These are phyloP conservation scores for Zosterops borbonicus DNA, from an alignment of 2,113 vertebrate species.

Conservation along the genomic window DNA sequence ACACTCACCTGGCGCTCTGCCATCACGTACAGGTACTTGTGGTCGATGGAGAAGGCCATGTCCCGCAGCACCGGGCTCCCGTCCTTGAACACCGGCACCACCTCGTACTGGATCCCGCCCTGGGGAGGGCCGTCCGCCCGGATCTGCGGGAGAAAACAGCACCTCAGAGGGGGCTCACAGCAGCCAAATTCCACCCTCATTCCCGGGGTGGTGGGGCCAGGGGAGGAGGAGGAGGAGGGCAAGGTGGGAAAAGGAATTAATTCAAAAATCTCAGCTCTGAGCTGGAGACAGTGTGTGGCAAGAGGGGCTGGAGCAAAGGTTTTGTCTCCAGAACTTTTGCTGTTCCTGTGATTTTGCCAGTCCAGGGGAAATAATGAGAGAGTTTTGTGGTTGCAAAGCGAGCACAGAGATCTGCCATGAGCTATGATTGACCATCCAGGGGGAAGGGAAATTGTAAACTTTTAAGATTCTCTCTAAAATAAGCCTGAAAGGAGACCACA, in stretches of 20 bases:
- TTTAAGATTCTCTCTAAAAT: neutral
- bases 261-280: neutral
- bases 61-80: constrained; percentile 90
- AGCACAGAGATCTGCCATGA: neutral
- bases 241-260: neutral
- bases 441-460: neutral
- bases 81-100: constrained; percentile 87
- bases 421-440: neutral
- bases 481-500: neutral
- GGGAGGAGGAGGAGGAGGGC: neutral
- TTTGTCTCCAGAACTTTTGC: neutral
- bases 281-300: neutral
- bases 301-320: neutral
- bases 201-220: neutral
- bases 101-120: constrained; percentile 93
- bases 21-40: constrained; percentile 92
- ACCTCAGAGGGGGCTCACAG: neutral
- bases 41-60: constrained; percentile 93
- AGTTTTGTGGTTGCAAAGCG: neutral
- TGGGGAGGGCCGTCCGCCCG: constrained; percentile 92
- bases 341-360: neutral
- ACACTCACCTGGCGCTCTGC: constrained; percentile 90
- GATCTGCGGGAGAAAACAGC: constrained; percentile 76
- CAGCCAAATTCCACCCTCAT: neutral
- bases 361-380: neutral